Percentiles rank a stretch among this genome's conserved stretches.
These are phyloP conservation scores for Fregetta grallaria DNA, from an alignment of 2,113 vertebrate genomes.

Conservation along the genomic window DNA sequence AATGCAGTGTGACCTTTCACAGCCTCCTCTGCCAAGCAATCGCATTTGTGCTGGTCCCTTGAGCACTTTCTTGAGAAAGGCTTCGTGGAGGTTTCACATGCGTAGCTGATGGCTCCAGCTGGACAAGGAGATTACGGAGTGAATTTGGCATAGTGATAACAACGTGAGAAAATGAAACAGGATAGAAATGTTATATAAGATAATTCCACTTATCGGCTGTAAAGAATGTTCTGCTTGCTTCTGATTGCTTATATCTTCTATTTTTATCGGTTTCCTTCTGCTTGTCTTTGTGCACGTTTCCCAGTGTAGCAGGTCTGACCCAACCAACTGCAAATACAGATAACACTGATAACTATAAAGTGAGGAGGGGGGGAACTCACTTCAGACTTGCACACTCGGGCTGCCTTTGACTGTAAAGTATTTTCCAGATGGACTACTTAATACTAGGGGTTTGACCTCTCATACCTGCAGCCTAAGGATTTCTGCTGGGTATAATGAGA, in stretches of 20 bases:
- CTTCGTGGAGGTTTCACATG: background rate
- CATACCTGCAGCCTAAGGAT: background rate
- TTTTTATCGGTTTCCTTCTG: constrained; percentile 38
- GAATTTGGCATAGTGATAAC: background rate
- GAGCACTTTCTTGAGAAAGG: background rate
- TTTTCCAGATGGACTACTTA: background rate
- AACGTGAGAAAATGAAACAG: constrained; percentile 25
- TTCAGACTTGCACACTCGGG: background rate
- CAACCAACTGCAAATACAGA: constrained; percentile 34
- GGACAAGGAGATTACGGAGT: background rate
- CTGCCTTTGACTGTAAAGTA: background rate
- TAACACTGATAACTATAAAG: background rate
- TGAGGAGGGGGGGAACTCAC: background rate
- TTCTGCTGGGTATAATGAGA: background rate
- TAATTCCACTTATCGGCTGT: background rate
- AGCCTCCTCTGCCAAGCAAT: background rate
- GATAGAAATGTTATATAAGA: background rate
- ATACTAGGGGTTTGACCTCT: background rate
- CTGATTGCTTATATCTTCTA: constrained; percentile 27
- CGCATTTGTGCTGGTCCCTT: background rate
- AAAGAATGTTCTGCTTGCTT: constrained; percentile 41
- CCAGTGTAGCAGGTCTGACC: constrained; percentile 16
- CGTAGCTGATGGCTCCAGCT: background rate
- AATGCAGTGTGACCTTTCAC: fast-evolving
- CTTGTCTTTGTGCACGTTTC: constrained; percentile 13